These are phyloP conservation scores for Corydoras sp. DNA, from an alignment of 2,113 vertebrate genomes.

Conservation along the genomic window DNA sequence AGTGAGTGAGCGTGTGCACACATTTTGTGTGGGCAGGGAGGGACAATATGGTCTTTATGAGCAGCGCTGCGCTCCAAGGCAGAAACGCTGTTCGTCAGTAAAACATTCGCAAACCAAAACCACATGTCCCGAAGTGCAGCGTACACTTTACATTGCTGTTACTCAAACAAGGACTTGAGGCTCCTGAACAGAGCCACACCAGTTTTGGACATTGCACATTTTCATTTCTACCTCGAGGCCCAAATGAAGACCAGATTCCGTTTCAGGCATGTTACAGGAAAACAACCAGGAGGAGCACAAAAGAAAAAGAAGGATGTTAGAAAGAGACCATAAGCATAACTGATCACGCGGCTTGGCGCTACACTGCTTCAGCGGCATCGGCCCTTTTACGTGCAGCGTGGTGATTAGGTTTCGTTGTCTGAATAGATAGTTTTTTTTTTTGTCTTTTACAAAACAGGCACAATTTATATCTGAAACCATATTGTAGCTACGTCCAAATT, in stretches of 20 bases:
- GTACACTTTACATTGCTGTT: slow-evolving; percentile 50
- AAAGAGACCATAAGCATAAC: slow-evolving; percentile 40
- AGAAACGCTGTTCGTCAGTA: slow-evolving; percentile 73
- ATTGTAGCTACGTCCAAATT: no score
- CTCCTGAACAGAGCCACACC: slow-evolving; percentile 50
- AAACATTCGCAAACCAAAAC: slow-evolving; percentile 71
- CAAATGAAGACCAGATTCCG: slow-evolving; percentile 58
- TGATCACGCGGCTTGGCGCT: slow-evolving; percentile 36
- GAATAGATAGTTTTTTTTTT: neutral
- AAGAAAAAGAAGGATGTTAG: neutral
- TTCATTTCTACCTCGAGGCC: slow-evolving; percentile 57
- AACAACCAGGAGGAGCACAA: slow-evolving; percentile 11
- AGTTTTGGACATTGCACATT: slow-evolving; percentile 52
- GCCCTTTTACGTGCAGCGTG: no score
- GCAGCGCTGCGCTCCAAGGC: slow-evolving; percentile 63
- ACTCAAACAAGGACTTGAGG: slow-evolving; percentile 51
- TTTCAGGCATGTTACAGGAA: slow-evolving; percentile 37
- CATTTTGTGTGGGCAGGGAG: slow-evolving; percentile 56
- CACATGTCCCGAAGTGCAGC: slow-evolving; percentile 69
- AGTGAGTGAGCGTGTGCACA: slow-evolving; percentile 14
- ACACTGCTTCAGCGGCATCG: slow-evolving; percentile 14
- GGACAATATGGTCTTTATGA: slow-evolving; percentile 77
- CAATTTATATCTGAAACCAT: no score
- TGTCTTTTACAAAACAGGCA: neutral
- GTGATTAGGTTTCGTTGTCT: no score